Conservation (phyloP, 1,140 invertebrate species). For the Lamellibrachia luymesi region DNA sequence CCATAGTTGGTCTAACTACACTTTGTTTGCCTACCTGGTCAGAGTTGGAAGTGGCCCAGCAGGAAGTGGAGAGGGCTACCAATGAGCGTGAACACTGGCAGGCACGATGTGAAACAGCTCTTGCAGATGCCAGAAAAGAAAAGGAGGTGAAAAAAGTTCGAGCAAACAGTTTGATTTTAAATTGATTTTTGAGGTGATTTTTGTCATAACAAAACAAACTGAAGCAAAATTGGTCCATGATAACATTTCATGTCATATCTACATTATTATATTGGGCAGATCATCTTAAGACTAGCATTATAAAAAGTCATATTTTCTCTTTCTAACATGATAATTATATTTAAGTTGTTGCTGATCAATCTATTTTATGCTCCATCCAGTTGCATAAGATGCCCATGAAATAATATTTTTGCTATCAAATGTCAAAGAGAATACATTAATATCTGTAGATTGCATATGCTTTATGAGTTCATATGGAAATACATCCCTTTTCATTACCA, state of each 20-base stretch:
- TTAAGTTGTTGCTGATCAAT: too few relatives aligned
- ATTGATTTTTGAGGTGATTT: neutral
- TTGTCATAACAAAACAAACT: neutral
- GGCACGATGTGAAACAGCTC: neutral
- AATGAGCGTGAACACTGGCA: neutral
- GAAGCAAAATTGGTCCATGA: neutral
- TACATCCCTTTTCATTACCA: too few relatives aligned
- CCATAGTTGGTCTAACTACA: neutral
- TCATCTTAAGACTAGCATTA: too few relatives aligned
- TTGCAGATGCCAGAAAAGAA: slow-evolving; percentile 7
- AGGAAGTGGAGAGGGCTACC: neutral
- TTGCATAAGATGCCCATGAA: too few relatives aligned
- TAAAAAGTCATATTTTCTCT: too few relatives aligned
- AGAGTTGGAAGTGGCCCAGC: neutral
- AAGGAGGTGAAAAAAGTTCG: neutral
- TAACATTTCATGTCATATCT: neutral
- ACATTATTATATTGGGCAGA: neutral
- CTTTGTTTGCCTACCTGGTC: neutral
- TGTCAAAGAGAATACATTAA: too few relatives aligned
- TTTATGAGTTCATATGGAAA: too few relatives aligned
- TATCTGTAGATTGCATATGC: too few relatives aligned
- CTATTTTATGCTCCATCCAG: too few relatives aligned
- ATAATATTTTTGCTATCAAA: too few relatives aligned
- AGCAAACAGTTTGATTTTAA: neutral
- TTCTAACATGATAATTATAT: too few relatives aligned